Conservation (phyloP, 2,888 invertebrate species). For the Chrysolina haemoptera region DNA sequence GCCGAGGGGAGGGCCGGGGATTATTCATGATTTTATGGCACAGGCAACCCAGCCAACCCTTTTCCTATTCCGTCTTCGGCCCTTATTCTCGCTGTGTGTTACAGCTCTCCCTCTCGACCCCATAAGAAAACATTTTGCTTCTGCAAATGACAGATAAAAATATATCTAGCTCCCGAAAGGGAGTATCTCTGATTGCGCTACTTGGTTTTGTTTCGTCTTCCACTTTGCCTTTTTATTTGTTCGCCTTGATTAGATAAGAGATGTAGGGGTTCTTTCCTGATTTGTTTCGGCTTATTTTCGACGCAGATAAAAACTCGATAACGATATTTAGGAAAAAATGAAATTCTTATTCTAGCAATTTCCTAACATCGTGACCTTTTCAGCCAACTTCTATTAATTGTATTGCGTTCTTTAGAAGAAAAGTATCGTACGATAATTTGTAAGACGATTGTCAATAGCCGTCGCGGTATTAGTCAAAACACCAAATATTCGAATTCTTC, state of each 20-base stretch:
- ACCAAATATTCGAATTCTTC: no score
- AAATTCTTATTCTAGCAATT: no score
- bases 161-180: slow-evolving; percentile 33
- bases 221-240: slow-evolving; percentile 44
- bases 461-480: no score
- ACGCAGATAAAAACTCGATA: background rate
- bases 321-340: no score
- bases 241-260: slow-evolving; percentile 39
- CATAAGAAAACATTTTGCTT: slow-evolving; percentile 44
- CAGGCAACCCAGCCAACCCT: slow-evolving; percentile 46
- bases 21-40: slow-evolving; percentile 57
- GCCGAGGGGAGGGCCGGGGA: slow-evolving; percentile 46
- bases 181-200: slow-evolving; percentile 31
- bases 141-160: slow-evolving; percentile 49
- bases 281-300: slow-evolving; percentile 16
- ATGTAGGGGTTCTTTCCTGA: slow-evolving; percentile 14
- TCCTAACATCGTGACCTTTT: no score
- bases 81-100: slow-evolving; percentile 32
- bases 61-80: slow-evolving; percentile 43
- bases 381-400: no score
- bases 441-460: no score
- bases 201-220: slow-evolving; percentile 44
- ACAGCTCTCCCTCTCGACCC: slow-evolving; percentile 21
- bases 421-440: no score
- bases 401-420: no score